These are phyloP conservation scores for Druon quercuslanigerum DNA, from an alignment of 1,140 invertebrate species.

Conservation along the genomic window DNA sequence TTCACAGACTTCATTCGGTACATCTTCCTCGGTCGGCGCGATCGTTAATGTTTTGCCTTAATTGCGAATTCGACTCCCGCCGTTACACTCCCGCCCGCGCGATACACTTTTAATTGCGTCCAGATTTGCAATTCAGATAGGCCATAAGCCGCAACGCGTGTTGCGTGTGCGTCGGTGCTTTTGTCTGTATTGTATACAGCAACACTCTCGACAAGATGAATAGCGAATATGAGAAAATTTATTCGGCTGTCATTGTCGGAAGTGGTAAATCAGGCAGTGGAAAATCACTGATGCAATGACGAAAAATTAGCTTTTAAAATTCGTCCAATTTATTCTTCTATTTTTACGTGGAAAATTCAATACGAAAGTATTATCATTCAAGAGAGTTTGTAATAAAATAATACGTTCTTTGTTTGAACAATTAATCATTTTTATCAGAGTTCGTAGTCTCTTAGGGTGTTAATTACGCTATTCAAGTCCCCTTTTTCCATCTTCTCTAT, in stretches of 20 bases:
- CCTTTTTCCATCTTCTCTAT: too few species aligned
- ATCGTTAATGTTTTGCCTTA: slow-evolving; percentile 67
- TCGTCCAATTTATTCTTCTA: too few species aligned
- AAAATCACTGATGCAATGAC: background rate
- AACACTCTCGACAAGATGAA: slow-evolving; percentile 1
- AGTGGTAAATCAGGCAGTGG: slow-evolving; percentile 14
- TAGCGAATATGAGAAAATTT: slow-evolving; percentile 22
- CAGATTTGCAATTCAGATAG: slow-evolving; percentile 67
- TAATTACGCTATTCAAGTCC: too few species aligned
- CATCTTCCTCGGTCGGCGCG: slow-evolving; percentile 38
- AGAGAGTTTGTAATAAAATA: too few species aligned
- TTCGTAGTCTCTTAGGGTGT: too few species aligned
- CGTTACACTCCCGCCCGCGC: slow-evolving; percentile 47
- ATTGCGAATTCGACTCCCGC: slow-evolving; percentile 60
- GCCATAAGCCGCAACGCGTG: slow-evolving; percentile 49
- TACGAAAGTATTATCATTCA: too few species aligned
- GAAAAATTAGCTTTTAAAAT: background rate
- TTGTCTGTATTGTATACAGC: slow-evolving; percentile 14
- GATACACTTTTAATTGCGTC: slow-evolving; percentile 69
- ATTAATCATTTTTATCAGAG: too few species aligned
- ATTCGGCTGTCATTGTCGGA: slow-evolving; percentile 17
- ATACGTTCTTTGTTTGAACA: too few species aligned
- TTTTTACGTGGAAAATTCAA: too few species aligned
- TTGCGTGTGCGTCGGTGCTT: slow-evolving; percentile 20
- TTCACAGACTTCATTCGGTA: slow-evolving; percentile 40